phyloP scores from a whole-genome alignment of 2,797 vertebrate species.

The Sebastolobus alascanus region DNA sequence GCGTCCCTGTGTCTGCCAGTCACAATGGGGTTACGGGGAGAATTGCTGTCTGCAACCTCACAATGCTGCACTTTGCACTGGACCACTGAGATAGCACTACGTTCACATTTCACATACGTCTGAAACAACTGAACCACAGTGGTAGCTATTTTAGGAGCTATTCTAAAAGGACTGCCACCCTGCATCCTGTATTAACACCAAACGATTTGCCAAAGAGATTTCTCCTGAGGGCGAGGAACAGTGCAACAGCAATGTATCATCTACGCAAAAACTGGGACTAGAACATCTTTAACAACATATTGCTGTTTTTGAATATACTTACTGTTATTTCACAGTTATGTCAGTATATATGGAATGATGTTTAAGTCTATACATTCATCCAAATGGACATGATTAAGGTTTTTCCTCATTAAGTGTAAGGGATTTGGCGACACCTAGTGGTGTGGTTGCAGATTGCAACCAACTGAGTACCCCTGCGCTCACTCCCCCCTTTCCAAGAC shows the following conservation, averaged over 20 bases:
- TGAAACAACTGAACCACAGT: constrained; percentile 28
- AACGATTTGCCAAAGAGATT: constrained; percentile 30
- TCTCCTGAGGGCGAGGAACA: constrained; percentile 29
- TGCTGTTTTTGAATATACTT: constrained; percentile 2
- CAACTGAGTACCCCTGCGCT: too few species aligned
- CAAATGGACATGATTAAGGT: constrained; percentile 14
- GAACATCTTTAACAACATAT: constrained; percentile 12
- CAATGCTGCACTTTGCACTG: constrained; percentile 48
- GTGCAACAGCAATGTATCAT: constrained; percentile 35
- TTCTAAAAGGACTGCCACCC: constrained; percentile 42
- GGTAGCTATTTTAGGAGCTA: constrained; percentile 44
- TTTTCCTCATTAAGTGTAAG: constrained; percentile 6
- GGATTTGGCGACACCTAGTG: too few species aligned
- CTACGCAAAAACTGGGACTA: constrained; percentile 26
- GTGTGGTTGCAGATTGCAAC: too few species aligned
- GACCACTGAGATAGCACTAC: constrained; percentile 40
- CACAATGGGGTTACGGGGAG: constrained; percentile 69
- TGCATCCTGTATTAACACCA: constrained; percentile 23
- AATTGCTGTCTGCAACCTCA: constrained; percentile 59
- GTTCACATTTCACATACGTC: constrained; percentile 26
- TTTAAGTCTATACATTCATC: not conserved
- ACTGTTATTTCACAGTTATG: not conserved
- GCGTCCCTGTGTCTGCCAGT: constrained; percentile 69
- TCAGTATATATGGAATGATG: not conserved
- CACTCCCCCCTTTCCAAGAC: too few species aligned